Evolutionary conservation across 2,113 vertebrate species (phyloP).

Genomic region (Clarias batrachus): DNA sequence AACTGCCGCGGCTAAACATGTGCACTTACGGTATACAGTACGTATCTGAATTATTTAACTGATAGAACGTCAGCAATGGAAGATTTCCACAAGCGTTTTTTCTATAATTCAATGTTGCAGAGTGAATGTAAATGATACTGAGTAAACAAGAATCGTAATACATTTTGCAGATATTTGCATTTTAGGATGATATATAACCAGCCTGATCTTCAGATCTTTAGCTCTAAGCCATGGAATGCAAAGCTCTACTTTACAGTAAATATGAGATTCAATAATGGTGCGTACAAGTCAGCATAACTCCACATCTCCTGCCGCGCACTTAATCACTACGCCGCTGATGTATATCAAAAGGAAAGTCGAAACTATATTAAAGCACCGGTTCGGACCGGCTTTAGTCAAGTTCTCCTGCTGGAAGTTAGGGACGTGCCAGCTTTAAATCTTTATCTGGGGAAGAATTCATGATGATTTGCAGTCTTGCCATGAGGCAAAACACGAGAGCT

Average conservation of each 20-base stretch:
- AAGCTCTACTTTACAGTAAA: constrained; percentile 23
- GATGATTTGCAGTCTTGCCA: neutral
- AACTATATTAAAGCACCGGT: constrained; percentile 9
- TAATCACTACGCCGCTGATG: neutral
- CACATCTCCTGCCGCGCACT: neutral
- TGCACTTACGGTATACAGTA: neutral
- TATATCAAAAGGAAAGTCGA: neutral
- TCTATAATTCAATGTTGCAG: neutral
- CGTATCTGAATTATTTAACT: neutral
- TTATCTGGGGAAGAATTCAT: neutral
- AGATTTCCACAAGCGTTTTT: neutral
- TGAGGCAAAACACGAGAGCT: neutral
- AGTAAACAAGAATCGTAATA: neutral
- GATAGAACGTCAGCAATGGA: no score
- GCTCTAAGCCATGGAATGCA: neutral
- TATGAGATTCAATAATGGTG: neutral
- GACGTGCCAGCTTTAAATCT: neutral
- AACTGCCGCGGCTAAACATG: neutral
- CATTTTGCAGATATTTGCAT: neutral
- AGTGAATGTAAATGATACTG: neutral
- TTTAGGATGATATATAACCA: neutral
- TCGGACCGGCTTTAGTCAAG: neutral
- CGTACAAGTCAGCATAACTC: constrained; percentile 14
- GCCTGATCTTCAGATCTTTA: neutral
- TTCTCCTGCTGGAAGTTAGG: neutral